A percentile compares a stretch with the other conserved stretches of the same genome.
Conservation (phyloP, 2,797 vertebrate genomes). For the Aldrovandia affinis region DNA sequence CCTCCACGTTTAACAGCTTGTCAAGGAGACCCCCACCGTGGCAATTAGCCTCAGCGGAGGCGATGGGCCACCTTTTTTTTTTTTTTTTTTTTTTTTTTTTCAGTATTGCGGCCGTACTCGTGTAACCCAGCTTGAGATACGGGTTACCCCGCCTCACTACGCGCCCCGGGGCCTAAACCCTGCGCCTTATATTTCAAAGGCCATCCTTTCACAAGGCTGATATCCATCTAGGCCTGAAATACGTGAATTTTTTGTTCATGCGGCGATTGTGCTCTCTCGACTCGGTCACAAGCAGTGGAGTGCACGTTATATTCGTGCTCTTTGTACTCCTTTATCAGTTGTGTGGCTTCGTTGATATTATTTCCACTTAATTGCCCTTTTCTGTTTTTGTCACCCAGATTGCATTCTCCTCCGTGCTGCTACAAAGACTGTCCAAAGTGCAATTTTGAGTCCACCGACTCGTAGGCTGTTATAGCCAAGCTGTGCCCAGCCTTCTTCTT, state of each 20-base stretch:
- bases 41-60: slow-evolving; percentile 50
- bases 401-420: background rate
- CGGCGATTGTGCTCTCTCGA: background rate
- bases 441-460: no score
- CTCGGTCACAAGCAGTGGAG: background rate
- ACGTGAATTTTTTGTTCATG: background rate
- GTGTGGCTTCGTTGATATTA: background rate
- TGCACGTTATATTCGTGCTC: background rate
- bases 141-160: background rate
- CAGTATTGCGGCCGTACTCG: slow-evolving; percentile 4
- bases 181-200: background rate
- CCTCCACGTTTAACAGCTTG: slow-evolving; percentile 67
- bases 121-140: background rate
- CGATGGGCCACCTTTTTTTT: slow-evolving; percentile 34
- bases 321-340: background rate
- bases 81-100: no score
- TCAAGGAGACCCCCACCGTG: slow-evolving; percentile 57
- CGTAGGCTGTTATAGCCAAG: background rate
- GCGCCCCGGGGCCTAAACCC: background rate
- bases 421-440: no score
- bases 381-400: background rate
- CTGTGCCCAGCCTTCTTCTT: background rate
- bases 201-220: background rate
- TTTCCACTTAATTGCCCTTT: background rate
- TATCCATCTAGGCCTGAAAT: background rate